Base-by-base conservation (phyloP, 2,797 vertebrate genomes). In the Hippocampus kuda region DNA sequence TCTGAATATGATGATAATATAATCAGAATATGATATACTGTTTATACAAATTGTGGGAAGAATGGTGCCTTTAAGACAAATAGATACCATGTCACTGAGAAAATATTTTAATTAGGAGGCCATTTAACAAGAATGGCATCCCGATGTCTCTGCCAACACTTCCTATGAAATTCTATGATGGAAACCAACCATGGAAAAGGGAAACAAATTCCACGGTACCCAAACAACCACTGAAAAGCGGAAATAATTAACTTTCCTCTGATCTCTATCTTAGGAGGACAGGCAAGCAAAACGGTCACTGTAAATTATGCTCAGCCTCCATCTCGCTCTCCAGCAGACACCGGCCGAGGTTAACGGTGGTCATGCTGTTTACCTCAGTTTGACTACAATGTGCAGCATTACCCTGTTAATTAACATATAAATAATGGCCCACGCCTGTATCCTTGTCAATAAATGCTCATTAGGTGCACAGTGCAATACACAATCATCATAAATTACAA, bases 231-330 rank as follows among this genome's bases (percentile, higher is more conserved):
- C 78, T 82, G 81, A 86, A 85, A 68, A 70, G 72, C 79, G 85
- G 87, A 90, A 89, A 82, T 70, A 70, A 83, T 89, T 85, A 80
- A 70, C 78, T 80, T 66, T 77, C 65, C 70, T 80, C 77, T 76
- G 86, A 90, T 88, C 76, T 54, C 41, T 85, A 89, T 91, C 88
- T 73, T n/a, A 54, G 22, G 46, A 65, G 65, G 2, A 66, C 56
- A 74, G 48, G 67, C 46, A 54, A 73, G 65, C 70, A 68, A 75
- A 77, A 68, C 69, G 48, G 62, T 75, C 57, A 65, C 65, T 75
- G 60, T 72, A 67, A 72, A 76, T 68, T 22, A 16, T 62, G 34
- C n/a, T 73, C 49, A 12, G 63, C 62, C 66, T 73, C 65, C 70
- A 48, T 68, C 41, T 26, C 56, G 16, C 53, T 42, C 34, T 24